These are phyloP conservation scores for Phasia obesa DNA, from an alignment of 2,888 invertebrate species.

Conservation along the genomic window DNA sequence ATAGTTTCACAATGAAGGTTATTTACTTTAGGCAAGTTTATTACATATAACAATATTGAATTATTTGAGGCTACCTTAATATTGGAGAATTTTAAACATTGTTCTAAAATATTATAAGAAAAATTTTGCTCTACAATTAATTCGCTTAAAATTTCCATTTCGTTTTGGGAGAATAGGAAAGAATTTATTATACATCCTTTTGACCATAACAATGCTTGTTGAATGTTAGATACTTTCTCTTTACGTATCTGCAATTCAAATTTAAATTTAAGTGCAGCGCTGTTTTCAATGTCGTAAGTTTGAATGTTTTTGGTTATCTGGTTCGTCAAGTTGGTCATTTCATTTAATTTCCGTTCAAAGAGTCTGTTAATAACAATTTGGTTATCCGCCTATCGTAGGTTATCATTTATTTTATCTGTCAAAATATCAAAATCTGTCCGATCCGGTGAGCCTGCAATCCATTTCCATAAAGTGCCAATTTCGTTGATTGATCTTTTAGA, in stretches of 20 bases:
- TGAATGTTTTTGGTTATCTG: too few species aligned
- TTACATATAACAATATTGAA: background rate
- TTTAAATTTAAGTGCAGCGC: too few species aligned
- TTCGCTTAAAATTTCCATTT: slow-evolving; percentile 7
- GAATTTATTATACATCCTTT: background rate
- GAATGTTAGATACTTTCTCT: slow-evolving; percentile 12
- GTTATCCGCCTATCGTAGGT: too few species aligned
- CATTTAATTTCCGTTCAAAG: too few species aligned
- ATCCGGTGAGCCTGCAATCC: too few species aligned
- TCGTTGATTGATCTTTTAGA: too few species aligned
- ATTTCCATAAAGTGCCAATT: too few species aligned
- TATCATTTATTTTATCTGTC: too few species aligned
- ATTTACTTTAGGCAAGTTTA: background rate
- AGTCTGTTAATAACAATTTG: too few species aligned
- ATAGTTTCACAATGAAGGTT: slow-evolving; percentile 10
- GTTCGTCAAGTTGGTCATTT: too few species aligned
- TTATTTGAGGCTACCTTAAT: slow-evolving; percentile 14
- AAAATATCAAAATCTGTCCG: too few species aligned
- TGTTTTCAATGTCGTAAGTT: too few species aligned
- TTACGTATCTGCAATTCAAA: background rate
- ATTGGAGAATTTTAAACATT: slow-evolving; percentile 1
- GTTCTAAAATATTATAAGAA: background rate
- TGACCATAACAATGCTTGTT: background rate
- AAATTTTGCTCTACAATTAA: slow-evolving; percentile 22
- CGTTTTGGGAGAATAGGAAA: slow-evolving; percentile 2